These are phyloP conservation scores for Parochlus steinenii DNA, from an alignment of 2,888 invertebrate genomes.

Conservation along the genomic window DNA sequence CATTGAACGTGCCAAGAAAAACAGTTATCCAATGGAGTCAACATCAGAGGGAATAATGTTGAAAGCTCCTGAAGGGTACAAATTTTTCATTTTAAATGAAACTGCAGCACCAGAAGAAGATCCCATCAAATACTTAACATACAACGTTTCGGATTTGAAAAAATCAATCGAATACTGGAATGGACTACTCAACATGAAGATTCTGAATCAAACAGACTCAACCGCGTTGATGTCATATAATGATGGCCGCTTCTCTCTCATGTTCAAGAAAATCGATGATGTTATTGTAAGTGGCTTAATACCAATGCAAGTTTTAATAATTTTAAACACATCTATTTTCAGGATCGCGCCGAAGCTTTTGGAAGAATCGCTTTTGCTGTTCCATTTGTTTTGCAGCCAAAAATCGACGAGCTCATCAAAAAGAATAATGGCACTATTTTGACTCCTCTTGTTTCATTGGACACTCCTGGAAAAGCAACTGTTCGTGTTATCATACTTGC, in stretches of 20 bases:
- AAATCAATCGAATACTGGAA: conserved; percentile 75
- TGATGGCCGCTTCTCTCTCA: conserved; percentile 45
- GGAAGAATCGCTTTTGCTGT: conserved; percentile 92
- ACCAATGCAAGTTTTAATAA: conserved; percentile 1
- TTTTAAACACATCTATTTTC: conserved; percentile 34
- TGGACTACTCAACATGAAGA: conserved; percentile 53
- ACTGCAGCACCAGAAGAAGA: conserved; percentile 50
- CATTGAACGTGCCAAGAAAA: conserved; percentile 50
- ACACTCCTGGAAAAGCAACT: conserved; percentile 94
- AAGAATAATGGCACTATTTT: conserved; percentile 57
- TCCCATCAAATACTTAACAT: conserved; percentile 62
- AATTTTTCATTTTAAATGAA: conserved; percentile 62
- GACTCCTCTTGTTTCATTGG: conserved; percentile 78
- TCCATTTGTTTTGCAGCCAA: conserved; percentile 58
- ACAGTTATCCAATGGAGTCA: conserved; percentile 55
- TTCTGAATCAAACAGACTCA: conserved; percentile 44
- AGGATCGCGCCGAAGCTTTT: conserved; percentile 79
- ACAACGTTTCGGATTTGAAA: conserved; percentile 60
- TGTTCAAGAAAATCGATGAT: conserved; percentile 28
- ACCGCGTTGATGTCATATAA: conserved; percentile 52
- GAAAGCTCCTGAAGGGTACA: conserved; percentile 85
- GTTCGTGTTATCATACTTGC: conserved; percentile 91
- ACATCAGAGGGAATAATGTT: conserved; percentile 45
- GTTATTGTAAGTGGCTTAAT: conserved; percentile 6
- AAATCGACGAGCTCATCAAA: conserved; percentile 55